A percentile compares a stretch with the other conserved stretches of the same genome.
Conservation (phyloP, 2,797 vertebrate genomes). For the Sternarchorhynchus goeldii region DNA sequence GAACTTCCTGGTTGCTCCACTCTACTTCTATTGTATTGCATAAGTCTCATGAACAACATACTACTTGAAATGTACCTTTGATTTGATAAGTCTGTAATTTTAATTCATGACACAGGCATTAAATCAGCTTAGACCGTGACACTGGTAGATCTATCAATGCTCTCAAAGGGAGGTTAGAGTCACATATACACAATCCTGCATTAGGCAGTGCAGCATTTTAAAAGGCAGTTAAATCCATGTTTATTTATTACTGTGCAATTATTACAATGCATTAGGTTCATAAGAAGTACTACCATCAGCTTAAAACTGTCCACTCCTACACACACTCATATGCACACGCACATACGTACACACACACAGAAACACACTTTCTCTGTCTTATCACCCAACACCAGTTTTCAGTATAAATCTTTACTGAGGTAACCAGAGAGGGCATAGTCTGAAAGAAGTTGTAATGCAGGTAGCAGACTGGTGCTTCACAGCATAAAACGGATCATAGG, state of each 20-base stretch:
- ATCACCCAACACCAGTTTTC: slow-evolving; percentile 20
- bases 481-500: slow-evolving; percentile 2
- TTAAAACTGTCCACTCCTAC: neutral
- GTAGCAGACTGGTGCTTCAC: neutral
- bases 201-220: neutral
- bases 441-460: neutral
- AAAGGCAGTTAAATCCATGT: neutral
- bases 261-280: slow-evolving; percentile 32
- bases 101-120: neutral
- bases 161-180: neutral
- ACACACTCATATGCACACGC: neutral
- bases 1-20: no score
- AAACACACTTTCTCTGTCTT: neutral
- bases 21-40: slow-evolving; percentile 13
- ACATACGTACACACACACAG: neutral
- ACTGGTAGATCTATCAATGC: neutral
- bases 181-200: neutral
- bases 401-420: slow-evolving; percentile 17
- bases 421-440: neutral
- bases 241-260: slow-evolving; percentile 16
- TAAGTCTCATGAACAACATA: neutral
- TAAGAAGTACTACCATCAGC: neutral
- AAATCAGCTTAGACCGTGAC: neutral
- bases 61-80: neutral
- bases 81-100: slow-evolving; percentile 16